A percentile compares a stretch with the other conserved stretches of the same genome.
Conservation (phyloP, 2,113 vertebrate genomes). For the Poicephalus meyeri region DNA sequence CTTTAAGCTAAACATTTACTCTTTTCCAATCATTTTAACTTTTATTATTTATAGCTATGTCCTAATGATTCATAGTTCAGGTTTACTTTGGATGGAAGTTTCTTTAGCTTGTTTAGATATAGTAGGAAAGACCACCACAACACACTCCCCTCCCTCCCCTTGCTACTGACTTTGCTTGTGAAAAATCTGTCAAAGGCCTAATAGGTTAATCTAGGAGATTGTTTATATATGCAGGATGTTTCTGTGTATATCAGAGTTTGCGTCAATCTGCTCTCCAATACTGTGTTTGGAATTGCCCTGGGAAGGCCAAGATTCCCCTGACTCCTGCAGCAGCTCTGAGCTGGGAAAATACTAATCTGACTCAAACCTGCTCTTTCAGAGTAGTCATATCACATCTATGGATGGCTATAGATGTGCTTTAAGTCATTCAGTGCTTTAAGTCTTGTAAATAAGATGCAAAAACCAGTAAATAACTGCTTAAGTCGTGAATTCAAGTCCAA, state of each 20-base stretch:
- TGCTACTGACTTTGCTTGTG: not conserved
- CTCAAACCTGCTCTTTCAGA: not conserved
- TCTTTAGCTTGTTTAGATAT: not conserved
- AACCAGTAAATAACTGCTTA: not conserved
- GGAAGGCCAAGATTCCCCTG: not conserved
- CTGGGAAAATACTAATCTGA: not conserved
- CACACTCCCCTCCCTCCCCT: rapidly evolving
- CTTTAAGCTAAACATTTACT: not conserved
- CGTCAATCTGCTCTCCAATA: not conserved
- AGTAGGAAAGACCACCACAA: not conserved
- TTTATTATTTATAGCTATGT: not conserved
- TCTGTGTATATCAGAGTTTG: not conserved
- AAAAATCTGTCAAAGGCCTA: not conserved
- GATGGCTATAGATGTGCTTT: too few relatives aligned
- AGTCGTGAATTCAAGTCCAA: not conserved
- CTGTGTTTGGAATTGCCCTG: not conserved
- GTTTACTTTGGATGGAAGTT: not conserved
- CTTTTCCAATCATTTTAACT: not conserved
- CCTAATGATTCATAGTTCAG: not conserved
- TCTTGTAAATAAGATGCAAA: not conserved
- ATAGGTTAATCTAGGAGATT: not conserved
- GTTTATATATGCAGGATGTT: not conserved
- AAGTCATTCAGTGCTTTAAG: not conserved
- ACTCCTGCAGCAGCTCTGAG: not conserved
- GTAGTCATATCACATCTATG: not conserved